phyloP scores from a whole-genome alignment of 92 coral and sea anemone species.

The Bergia sp. region DNA sequence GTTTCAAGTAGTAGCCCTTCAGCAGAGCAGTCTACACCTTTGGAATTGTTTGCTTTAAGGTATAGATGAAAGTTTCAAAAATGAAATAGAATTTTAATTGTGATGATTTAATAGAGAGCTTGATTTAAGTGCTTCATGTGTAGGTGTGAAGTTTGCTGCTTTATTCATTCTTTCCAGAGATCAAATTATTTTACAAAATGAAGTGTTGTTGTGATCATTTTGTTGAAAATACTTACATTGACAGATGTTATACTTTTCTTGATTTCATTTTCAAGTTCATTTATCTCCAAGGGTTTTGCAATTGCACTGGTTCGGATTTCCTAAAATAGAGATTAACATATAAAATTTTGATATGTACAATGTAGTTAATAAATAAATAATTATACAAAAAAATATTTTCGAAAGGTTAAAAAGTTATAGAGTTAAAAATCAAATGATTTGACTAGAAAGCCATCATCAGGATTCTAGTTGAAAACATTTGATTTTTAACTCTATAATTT shows the following conservation, averaged over 20 bases:
- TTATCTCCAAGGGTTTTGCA: slow-evolving; percentile 94
- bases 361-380: neutral
- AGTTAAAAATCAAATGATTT: no score
- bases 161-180: no score
- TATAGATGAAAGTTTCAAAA: neutral
- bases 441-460: no score
- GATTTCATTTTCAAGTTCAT: slow-evolving; percentile 96
- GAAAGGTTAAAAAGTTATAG: no score
- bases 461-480: no score
- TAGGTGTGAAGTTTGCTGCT: no score
- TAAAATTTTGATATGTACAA: neutral
- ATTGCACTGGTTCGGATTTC: slow-evolving; percentile 92
- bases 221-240: slow-evolving; percentile 61
- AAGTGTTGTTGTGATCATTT: neutral
- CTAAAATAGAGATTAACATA: slow-evolving; percentile 28
- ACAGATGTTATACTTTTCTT: slow-evolving; percentile 83
- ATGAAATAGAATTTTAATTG: no score
- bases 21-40: no score
- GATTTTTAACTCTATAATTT: no score
- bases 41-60: no score
- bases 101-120: neutral
- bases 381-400: no score
- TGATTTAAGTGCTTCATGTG: neutral
- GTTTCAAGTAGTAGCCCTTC: no score
- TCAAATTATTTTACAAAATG: neutral